Conservation (phyloP, 2,113 vertebrate species). For the Ictalurus punctatus region DNA sequence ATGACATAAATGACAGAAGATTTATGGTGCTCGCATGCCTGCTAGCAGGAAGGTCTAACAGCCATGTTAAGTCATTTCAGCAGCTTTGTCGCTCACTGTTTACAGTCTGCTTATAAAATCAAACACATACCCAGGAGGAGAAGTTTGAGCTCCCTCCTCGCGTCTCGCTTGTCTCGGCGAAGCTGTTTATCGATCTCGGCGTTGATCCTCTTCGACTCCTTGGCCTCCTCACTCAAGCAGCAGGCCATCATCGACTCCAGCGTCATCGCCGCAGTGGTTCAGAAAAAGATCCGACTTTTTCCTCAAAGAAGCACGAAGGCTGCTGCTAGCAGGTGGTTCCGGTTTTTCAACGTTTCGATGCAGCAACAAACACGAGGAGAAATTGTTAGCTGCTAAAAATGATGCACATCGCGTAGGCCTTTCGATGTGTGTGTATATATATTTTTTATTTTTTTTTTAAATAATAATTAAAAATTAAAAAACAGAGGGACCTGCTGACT, state of each 20-base stretch:
- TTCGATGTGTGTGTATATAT: neutral
- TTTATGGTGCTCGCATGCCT: neutral
- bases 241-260: slow-evolving; percentile 98
- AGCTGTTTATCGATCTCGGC: slow-evolving; percentile 97
- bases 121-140: slow-evolving; percentile 66
- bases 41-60: neutral
- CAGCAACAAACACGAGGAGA: neutral
- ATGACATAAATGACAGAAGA: neutral
- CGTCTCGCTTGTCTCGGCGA: slow-evolving; percentile 93
- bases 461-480: neutral
- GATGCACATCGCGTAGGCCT: slow-evolving; percentile 12
- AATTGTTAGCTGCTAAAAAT: slow-evolving; percentile 2
- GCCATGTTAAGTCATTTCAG: slow-evolving; percentile 1
- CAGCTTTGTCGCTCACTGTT: neutral
- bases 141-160: slow-evolving; percentile 90
- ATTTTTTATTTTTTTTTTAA: too few relatives aligned
- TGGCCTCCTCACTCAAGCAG: slow-evolving; percentile 97
- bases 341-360: neutral
- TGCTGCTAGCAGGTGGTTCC: slow-evolving; percentile 14
- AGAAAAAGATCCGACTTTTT: neutral
- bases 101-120: neutral
- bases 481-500: neutral
- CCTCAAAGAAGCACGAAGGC: slow-evolving; percentile 12
- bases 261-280: slow-evolving; percentile 78
- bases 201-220: slow-evolving; percentile 98